These are phyloP conservation scores for Phrynocephalus forsythii DNA, from an alignment of 2,797 vertebrate species.

Conservation along the genomic window DNA sequence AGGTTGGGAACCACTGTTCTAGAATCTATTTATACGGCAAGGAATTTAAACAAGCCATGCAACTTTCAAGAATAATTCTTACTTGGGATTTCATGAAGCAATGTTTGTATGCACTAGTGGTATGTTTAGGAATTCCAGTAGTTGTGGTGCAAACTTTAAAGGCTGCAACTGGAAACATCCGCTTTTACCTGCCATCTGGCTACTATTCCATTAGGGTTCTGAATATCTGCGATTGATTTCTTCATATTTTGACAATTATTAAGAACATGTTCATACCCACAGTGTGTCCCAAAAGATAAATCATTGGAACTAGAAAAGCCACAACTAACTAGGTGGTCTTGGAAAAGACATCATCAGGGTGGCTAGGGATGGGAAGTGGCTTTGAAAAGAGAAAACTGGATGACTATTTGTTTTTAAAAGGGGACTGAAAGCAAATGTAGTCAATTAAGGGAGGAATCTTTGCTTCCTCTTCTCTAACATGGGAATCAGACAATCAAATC, in stretches of 20 bases:
- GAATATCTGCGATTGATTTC: not conserved
- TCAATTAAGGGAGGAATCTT: not conserved
- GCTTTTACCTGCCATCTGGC: not conserved
- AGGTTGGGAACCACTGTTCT: not conserved
- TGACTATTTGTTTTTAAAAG: not conserved
- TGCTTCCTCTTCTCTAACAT: not conserved
- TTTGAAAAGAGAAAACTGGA: not conserved
- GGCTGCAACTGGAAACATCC: not conserved
- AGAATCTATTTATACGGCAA: not conserved
- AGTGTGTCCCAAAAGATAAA: not conserved
- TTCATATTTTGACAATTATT: not conserved
- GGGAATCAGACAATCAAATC: not conserved
- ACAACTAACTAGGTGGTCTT: slow-evolving; percentile 1
- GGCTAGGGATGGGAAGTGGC: not conserved
- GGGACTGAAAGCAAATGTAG: not conserved
- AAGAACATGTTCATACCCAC: not conserved
- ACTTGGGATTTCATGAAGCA: not conserved
- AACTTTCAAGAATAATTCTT: slow-evolving; percentile 19
- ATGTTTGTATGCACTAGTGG: not conserved
- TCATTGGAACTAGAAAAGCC: slow-evolving; percentile 8
- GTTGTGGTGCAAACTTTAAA: not conserved
- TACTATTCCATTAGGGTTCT: not conserved
- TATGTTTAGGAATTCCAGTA: not conserved
- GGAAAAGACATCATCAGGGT: not conserved
- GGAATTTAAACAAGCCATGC: not conserved